Evolutionary conservation across 1,140 invertebrate genomes (phyloP).

Genomic region (Yoshiicerus persimilis): DNA sequence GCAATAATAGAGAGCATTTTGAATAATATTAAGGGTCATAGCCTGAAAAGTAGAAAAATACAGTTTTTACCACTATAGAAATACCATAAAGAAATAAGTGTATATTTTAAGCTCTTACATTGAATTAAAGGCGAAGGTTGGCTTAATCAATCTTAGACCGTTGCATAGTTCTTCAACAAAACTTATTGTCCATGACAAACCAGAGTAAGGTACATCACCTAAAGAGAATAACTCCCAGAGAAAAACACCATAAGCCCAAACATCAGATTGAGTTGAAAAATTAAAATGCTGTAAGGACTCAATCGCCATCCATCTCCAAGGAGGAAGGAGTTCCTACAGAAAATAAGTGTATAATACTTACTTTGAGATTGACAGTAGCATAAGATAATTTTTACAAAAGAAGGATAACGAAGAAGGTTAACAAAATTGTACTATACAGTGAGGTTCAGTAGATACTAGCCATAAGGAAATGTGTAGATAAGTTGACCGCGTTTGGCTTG

Average conservation of each 20-base stretch:
- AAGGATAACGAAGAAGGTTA: too few species aligned
- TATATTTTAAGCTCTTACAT: constrained; percentile 50
- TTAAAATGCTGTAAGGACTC: not conserved
- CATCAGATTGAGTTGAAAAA: constrained; percentile 21
- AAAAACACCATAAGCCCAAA: constrained; percentile 84
- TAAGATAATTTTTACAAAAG: not conserved
- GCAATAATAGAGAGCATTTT: too few species aligned
- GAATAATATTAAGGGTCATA: too few species aligned
- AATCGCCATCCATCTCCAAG: constrained; percentile 33
- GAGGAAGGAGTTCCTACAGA: constrained; percentile 23
- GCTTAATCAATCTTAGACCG: constrained; percentile 57
- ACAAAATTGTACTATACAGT: not conserved
- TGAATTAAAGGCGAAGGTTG: constrained; percentile 53
- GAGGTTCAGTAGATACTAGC: too few species aligned
- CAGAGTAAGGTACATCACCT: constrained; percentile 85
- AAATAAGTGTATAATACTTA: not conserved
- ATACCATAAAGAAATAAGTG: too few species aligned
- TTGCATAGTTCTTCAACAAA: constrained; percentile 50
- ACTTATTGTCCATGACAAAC: constrained; percentile 49
- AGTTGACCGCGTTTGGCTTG: too few species aligned
- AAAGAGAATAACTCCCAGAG: constrained; percentile 93
- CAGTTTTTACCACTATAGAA: too few species aligned
- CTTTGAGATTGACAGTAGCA: too few species aligned
- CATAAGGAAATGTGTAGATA: too few species aligned
- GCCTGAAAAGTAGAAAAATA: too few species aligned